These are phyloP conservation scores for Excalfactoria chinensis DNA, from an alignment of 2,113 vertebrate genomes.

Conservation along the genomic window DNA sequence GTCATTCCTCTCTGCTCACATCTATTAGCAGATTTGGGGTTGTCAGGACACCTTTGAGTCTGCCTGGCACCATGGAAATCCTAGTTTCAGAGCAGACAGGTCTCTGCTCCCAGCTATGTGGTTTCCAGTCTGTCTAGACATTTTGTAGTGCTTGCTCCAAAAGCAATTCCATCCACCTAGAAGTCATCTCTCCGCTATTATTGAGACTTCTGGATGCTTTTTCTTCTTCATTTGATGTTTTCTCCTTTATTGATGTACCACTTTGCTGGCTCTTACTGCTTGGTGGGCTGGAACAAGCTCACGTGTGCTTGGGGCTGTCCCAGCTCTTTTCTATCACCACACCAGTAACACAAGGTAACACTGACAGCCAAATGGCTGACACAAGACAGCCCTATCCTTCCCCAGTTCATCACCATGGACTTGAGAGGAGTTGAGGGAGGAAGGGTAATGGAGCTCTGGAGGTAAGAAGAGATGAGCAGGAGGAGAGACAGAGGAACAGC, in stretches of 20 bases:
- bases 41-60: slow-evolving; percentile 35
- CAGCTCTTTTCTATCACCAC: not conserved
- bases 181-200: not conserved
- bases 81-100: not conserved
- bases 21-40: slow-evolving; percentile 4
- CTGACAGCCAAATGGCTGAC: not conserved
- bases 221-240: not conserved
- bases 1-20: not conserved
- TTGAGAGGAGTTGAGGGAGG: not conserved
- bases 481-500: not conserved
- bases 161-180: not conserved
- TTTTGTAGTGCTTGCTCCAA: not conserved
- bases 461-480: not conserved
- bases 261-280: not conserved
- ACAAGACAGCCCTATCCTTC: not conserved
- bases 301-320: not conserved
- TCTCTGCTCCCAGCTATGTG: not conserved
- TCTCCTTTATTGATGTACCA: not conserved
- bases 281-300: not conserved
- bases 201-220: not conserved
- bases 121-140: slow-evolving; percentile 16
- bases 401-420: not conserved
- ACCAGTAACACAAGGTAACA: not conserved
- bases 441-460: not conserved
- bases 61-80: slow-evolving; percentile 3